These are phyloP conservation scores for Ormyrus labotus DNA, from an alignment of 2,888 invertebrate species.

Conservation along the genomic window DNA sequence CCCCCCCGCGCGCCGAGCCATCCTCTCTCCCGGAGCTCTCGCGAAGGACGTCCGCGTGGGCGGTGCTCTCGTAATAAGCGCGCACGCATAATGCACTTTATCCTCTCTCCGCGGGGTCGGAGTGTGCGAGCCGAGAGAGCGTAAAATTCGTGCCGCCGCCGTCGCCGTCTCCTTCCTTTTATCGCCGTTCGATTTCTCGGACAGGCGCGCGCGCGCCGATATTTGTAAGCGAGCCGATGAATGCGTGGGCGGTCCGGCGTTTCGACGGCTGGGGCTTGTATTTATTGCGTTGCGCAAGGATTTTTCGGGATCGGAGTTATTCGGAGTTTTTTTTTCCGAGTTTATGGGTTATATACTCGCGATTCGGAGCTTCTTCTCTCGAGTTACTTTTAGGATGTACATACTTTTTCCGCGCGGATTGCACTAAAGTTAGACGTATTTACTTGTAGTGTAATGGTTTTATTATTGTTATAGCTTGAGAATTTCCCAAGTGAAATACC, in stretches of 20 bases:
- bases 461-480: not conserved
- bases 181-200: too few species aligned
- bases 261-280: not conserved
- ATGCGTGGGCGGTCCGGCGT: slow-evolving; percentile 24
- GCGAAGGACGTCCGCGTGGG: slow-evolving; percentile 58
- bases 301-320: too few species aligned
- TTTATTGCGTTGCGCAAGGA: too few species aligned
- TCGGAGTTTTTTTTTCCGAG: too few species aligned
- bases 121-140: not conserved
- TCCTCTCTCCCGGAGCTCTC: too few species aligned
- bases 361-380: too few species aligned
- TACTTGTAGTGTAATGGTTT: not conserved
- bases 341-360: too few species aligned
- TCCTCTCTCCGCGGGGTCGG: slow-evolving; percentile 45
- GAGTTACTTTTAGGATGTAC: too few species aligned
- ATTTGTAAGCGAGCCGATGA: not conserved
- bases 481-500: not conserved
- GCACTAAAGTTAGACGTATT: not conserved
- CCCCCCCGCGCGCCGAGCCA: too few species aligned
- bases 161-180: too few species aligned
- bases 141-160: slow-evolving; percentile 5
- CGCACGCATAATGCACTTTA: slow-evolving; percentile 63
- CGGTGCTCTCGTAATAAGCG: slow-evolving; percentile 67
- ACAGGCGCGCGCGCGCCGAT: not conserved
- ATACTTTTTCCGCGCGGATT: not conserved